Conservation (phyloP, 1,140 invertebrate species). For the Steinernema khuongi region DNA sequence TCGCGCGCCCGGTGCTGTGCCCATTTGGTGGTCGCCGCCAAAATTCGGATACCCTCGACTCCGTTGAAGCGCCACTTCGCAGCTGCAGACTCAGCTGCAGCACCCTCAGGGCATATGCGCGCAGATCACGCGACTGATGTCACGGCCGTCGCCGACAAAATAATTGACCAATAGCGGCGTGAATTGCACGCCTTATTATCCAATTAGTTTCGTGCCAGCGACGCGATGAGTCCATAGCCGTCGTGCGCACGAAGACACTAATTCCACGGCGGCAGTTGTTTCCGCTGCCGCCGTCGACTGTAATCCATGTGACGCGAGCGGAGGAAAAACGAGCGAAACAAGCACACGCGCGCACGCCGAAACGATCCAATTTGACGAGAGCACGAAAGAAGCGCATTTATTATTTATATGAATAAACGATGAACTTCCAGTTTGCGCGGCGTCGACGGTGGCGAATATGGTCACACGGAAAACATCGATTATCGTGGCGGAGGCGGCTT, state of each 20-base stretch:
- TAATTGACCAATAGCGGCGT: background rate
- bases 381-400: slow-evolving; percentile 9
- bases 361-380: background rate
- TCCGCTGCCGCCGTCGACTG: too few relatives aligned
- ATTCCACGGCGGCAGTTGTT: too few relatives aligned
- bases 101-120: background rate
- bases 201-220: background rate
- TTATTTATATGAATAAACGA: slow-evolving; percentile 14
- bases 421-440: slow-evolving; percentile 1
- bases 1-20: background rate
- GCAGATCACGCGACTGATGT: background rate
- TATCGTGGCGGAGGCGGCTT: background rate
- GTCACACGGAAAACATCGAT: slow-evolving; percentile 13
- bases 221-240: background rate
- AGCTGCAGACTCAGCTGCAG: too few relatives aligned
- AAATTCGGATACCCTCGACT: too few relatives aligned
- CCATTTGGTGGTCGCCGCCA: too few relatives aligned
- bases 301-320: background rate
- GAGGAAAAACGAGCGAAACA: background rate
- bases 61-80: background rate
- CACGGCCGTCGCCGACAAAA: background rate
- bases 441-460: background rate
- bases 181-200: background rate
- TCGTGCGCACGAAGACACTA: background rate
- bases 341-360: background rate